phyloP scores from a whole-genome alignment of 2,797 vertebrate genomes.

The Mycteria americana region DNA sequence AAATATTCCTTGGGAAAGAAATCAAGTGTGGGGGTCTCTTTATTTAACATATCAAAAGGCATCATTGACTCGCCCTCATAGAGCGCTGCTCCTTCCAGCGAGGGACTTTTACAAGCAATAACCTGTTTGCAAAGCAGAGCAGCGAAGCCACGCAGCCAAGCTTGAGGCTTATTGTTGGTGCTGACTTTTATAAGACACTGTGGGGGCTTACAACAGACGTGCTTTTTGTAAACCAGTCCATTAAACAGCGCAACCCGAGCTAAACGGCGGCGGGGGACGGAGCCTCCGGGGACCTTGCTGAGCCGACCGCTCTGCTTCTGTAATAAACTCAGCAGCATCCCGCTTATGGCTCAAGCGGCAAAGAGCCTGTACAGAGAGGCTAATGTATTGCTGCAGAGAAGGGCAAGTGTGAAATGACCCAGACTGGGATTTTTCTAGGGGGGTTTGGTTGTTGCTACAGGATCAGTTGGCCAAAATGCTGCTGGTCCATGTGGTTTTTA shows the following conservation, averaged over 20 bases:
- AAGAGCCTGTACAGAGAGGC: not conserved
- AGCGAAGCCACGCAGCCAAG: not conserved
- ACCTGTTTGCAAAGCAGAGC: not conserved
- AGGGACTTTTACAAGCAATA: slow-evolving; percentile 52
- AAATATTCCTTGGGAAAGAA: slow-evolving; percentile 26
- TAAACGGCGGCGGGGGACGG: not conserved
- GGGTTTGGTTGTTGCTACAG: not conserved
- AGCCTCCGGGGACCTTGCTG: not conserved
- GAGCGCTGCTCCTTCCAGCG: not conserved
- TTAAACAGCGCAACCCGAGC: slow-evolving; percentile 27
- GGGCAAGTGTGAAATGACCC: not conserved
- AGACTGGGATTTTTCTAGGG: not conserved
- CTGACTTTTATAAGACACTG: slow-evolving; percentile 47
- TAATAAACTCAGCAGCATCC: slow-evolving; percentile 34
- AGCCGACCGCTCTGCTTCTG: not conserved
- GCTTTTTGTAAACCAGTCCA: slow-evolving; percentile 41
- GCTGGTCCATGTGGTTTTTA: not conserved
- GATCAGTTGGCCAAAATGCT: not conserved
- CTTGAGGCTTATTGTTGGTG: not conserved
- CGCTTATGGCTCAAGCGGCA: not conserved
- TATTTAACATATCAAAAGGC: not conserved
- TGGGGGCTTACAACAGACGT: not conserved
- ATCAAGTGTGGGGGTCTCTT: not conserved
- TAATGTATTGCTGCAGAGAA: not conserved
- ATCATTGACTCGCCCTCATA: not conserved